Evolutionary conservation across 2,888 invertebrate species (phyloP).

Genomic region (Leucania comma): DNA sequence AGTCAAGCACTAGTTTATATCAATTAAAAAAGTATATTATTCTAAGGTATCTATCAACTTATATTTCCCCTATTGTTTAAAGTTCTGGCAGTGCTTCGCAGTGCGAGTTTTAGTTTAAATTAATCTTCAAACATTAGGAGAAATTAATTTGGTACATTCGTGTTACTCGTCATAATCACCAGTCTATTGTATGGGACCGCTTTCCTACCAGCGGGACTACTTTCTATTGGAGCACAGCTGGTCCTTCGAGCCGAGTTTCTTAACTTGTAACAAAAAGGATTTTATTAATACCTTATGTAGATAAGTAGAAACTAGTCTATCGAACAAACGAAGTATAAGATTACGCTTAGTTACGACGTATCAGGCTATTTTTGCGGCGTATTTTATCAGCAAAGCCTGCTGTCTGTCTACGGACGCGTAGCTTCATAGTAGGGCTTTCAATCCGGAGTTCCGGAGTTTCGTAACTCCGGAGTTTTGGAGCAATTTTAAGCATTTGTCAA

Average conservation of each 20-base stretch:
- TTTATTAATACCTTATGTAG: neutral
- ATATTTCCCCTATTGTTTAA: neutral
- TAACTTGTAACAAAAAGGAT: constrained; percentile 17
- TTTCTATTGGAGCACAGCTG: constrained; percentile 43
- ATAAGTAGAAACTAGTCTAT: neutral
- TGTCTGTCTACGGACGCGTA: no score
- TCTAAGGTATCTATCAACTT: no score
- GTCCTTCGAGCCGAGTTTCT: constrained; percentile 25
- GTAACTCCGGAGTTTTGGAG: no score
- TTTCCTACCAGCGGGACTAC: constrained; percentile 33
- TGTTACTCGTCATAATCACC: constrained; percentile 5
- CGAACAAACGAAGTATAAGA: neutral
- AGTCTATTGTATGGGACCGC: constrained; percentile 28
- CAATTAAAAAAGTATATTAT: no score
- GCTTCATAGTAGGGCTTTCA: no score
- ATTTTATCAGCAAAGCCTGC: neutral
- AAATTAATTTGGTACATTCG: neutral
- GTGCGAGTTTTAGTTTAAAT: neutral
- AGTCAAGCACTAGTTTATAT: no score
- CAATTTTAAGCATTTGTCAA: no score
- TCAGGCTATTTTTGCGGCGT: neutral
- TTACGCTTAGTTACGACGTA: neutral
- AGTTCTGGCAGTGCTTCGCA: neutral
- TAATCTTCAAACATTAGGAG: neutral
- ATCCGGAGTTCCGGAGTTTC: no score